Percentiles rank a stretch among this genome's conserved stretches.
These are phyloP conservation scores for Drosophila nigromelanica DNA, from an alignment of 1,140 invertebrate species.

Conservation along the genomic window DNA sequence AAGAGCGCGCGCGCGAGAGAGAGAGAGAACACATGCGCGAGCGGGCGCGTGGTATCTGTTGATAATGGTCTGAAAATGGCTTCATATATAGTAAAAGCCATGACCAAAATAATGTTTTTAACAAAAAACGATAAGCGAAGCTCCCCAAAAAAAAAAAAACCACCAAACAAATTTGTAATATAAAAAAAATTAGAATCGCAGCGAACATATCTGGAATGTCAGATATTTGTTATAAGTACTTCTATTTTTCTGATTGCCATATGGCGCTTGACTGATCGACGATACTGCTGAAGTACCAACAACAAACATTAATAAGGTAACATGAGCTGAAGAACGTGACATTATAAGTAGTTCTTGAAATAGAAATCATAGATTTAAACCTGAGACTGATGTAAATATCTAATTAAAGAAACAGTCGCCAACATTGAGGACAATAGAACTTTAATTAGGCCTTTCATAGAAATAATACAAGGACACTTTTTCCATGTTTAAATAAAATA, in stretches of 20 bases:
- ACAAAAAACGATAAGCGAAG: constrained; percentile 6
- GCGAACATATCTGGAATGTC: not conserved
- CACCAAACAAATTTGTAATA: not conserved
- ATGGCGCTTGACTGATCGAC: not conserved
- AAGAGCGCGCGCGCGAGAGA: not conserved
- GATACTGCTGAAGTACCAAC: constrained; percentile 3
- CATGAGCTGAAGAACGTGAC: constrained; percentile 18
- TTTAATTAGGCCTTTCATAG: not conserved
- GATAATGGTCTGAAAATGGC: constrained; percentile 31
- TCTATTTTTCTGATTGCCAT: not conserved
- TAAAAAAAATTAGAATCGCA: not conserved
- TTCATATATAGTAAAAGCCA: constrained; percentile 11
- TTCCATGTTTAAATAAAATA: too few relatives aligned
- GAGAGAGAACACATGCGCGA: not conserved
- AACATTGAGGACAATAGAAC: not conserved
- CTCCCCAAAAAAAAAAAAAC: not conserved
- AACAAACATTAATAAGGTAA: not conserved
- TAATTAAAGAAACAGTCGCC: not conserved
- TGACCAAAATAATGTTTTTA: not conserved
- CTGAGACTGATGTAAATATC: constrained; percentile 6
- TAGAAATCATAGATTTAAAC: constrained; percentile 5
- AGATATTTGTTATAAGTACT: not conserved
- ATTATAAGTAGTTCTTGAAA: not conserved
- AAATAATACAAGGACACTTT: too few relatives aligned
- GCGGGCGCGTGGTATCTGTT: not conserved